Conservation (phyloP, 2,888 invertebrate genomes). For the Drosophila suboccidentalis region DNA sequence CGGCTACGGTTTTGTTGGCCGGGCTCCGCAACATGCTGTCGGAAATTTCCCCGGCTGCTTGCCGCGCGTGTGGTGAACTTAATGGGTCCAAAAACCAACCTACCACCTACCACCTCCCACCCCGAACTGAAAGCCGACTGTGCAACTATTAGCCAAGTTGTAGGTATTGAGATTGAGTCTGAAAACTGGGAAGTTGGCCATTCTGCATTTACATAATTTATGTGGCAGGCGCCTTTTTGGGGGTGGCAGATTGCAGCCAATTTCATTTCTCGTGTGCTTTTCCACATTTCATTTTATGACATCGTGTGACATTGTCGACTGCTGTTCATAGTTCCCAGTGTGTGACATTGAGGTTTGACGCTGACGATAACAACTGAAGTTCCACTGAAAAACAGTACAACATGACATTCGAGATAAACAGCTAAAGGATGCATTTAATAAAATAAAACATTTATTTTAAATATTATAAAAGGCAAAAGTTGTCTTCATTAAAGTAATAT, state of each 20-base stretch:
- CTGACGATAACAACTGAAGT: conserved; percentile 31
- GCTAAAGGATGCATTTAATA: background rate
- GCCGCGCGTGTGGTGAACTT: conserved; percentile 62
- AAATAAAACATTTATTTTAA: background rate
- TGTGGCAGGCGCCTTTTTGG: conserved; percentile 34
- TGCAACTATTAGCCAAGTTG: conserved; percentile 57
- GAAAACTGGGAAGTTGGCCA: conserved; percentile 5
- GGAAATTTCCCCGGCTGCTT: conserved; percentile 44
- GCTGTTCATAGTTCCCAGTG: conserved; percentile 62
- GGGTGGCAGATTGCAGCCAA: conserved; percentile 43
- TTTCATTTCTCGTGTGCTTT: conserved; percentile 53
- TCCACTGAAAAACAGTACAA: conserved; percentile 53
- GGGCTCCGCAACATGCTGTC: conserved; percentile 75
- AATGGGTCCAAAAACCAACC: conserved; percentile 53
- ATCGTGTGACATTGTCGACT: conserved; percentile 62
- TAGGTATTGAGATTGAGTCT: conserved; percentile 33
- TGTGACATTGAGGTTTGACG: conserved; percentile 66
- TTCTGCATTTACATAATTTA: conserved; percentile 83
- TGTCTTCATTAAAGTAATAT: background rate
- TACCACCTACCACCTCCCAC: background rate
- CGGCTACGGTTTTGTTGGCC: conserved; percentile 45
- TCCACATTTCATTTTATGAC: conserved; percentile 77
- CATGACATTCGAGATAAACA: conserved; percentile 14
- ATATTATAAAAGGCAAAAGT: background rate
- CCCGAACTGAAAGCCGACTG: background rate